These are phyloP conservation scores for Oscheius sp. DNA, from an alignment of 2,888 invertebrate species.

Conservation along the genomic window DNA sequence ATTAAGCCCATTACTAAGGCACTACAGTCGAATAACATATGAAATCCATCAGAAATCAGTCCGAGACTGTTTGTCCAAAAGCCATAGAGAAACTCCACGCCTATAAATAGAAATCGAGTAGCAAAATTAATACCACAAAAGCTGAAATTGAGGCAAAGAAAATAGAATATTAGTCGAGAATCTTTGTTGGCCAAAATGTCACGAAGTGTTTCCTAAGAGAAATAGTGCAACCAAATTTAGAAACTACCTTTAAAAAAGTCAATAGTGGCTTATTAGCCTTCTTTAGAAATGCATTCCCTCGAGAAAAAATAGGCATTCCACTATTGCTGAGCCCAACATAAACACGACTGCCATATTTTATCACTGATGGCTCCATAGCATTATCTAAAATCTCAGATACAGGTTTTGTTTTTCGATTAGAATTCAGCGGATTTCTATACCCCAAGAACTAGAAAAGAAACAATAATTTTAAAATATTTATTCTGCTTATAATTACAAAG, in stretches of 20 bases:
- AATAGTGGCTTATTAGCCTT: constrained; percentile 46
- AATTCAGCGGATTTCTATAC: no score
- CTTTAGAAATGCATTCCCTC: constrained; percentile 73
- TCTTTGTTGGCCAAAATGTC: constrained; percentile 74
- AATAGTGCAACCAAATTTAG: background rate
- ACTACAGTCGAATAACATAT: constrained; percentile 77
- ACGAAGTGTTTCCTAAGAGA: constrained; percentile 51
- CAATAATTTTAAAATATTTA: no score
- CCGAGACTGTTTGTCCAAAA: constrained; percentile 76
- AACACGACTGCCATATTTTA: constrained; percentile 73
- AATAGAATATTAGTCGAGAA: constrained; percentile 75
- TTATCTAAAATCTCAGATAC: no score
- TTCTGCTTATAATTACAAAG: no score
- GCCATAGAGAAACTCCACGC: constrained; percentile 75
- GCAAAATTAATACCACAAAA: no score
- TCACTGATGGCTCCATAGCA: no score
- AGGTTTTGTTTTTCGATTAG: no score
- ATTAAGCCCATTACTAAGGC: constrained; percentile 76
- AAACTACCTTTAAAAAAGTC: constrained; percentile 9
- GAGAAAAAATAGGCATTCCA: constrained; percentile 74
- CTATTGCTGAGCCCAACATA: constrained; percentile 74
- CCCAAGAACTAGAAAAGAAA: no score
- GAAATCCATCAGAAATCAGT: constrained; percentile 76
- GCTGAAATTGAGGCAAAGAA: constrained; percentile 52
- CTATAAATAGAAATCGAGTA: no score